These are phyloP conservation scores for Apteryx mantelli DNA, from an alignment of 2,113 vertebrate genomes.

Conservation along the genomic window DNA sequence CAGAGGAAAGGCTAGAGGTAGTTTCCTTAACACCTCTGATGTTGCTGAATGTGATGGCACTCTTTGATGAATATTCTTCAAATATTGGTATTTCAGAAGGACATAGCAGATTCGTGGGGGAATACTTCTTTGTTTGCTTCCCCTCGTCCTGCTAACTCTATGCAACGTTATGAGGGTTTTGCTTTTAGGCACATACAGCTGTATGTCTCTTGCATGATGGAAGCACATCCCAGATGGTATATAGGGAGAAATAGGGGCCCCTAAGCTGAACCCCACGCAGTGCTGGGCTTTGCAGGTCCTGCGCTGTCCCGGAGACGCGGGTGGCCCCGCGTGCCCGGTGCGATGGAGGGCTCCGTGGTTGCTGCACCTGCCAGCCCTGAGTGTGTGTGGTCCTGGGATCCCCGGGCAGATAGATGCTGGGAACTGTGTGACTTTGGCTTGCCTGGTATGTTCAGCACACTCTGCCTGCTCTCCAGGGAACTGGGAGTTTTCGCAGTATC, in stretches of 20 bases:
- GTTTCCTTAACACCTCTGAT: not conserved
- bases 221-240: not conserved
- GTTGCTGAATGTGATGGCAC: not conserved
- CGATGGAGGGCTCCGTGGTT: accelerated
- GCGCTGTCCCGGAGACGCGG: no score
- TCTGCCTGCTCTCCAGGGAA: not conserved
- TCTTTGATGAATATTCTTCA: not conserved
- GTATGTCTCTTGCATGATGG: not conserved
- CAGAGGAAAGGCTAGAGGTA: not conserved
- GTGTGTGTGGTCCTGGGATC: not conserved
- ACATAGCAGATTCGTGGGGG: not conserved
- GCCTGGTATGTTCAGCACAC: accelerated
- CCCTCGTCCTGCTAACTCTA: not conserved
- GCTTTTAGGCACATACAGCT: not conserved
- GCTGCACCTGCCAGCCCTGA: not conserved
- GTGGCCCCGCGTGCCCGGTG: accelerated
- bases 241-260: not conserved
- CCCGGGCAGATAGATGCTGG: not conserved
- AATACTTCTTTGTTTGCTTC: not conserved
- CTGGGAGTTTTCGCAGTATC: not conserved
- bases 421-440: accelerated
- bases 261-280: accelerated
- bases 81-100: not conserved
- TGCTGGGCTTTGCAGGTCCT: not conserved
- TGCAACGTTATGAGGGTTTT: not conserved